Base-by-base conservation (phyloP, 2,113 vertebrate genomes). In the Dipodomys stephensi region DNA sequence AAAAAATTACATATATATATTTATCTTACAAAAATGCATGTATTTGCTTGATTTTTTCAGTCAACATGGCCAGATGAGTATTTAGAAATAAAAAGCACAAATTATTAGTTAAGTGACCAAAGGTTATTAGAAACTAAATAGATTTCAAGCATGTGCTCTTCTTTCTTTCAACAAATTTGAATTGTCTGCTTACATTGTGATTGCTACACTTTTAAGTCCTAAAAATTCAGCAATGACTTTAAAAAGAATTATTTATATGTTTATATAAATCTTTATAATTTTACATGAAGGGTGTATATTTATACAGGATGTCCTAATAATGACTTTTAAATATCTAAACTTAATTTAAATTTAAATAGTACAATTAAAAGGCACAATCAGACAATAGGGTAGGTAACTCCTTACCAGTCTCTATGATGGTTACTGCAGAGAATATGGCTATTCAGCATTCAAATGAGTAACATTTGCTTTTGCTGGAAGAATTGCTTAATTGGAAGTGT, bases 1-100 rank as follows among this genome's bases (percentile, higher is more conserved):
- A 39, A 39, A 39, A 39, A 2, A 25, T 23, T 22, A 5, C 0
- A 64, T 72, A 69, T 28, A 32, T 77, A 82, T 80, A 64, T 53
- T 7, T 57, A 27, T 46, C 27, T 88, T 71, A 20, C 27, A 60
- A 88, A 94, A 74, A 5, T 10, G 76, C 7, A 88, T 2, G 18
- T 85, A 39, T 35, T 60, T 62, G 22, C n/a, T 94, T 87, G 60
- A 2, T 39, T 92, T 88, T 94, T 85, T 93, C 27, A 53, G 28
- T 84, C 46, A 83, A 32, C 35, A 4, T 88, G 30, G 7, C 7
- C 71, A 88, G 44, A 85, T 39, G 53, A 32, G 44, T 68, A 46
- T 77, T 86, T 91, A 46, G 25, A 94, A 94, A 86, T 86, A 67
- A 80, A 27, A 95, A 30, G 10, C 65, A 68, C 10, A 88, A 46